These are phyloP conservation scores for Yponomeuta evonymella DNA, from an alignment of 2,888 invertebrate species.

Conservation along the genomic window DNA sequence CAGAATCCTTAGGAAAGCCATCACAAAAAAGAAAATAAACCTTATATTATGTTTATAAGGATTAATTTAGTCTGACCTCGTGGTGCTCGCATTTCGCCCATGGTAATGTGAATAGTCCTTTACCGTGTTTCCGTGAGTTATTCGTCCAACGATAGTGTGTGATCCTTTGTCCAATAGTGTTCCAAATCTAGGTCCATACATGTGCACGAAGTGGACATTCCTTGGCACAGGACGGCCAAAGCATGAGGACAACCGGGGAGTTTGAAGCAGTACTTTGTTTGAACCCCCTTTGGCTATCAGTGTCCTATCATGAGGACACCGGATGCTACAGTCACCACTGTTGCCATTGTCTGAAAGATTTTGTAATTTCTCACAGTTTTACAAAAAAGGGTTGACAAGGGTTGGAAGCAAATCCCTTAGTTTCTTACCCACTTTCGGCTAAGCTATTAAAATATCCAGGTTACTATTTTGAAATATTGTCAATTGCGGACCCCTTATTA, in stretches of 20 bases:
- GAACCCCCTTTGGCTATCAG: conserved; percentile 52
- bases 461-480: too few relatives aligned
- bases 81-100: background rate
- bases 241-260: conserved; percentile 49
- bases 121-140: conserved; percentile 48
- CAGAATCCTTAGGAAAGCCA: too few relatives aligned
- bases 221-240: conserved; percentile 42
- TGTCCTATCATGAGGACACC: conserved; percentile 62
- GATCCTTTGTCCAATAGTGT: conserved; percentile 54
- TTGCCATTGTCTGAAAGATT: background rate
- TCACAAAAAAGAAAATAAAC: background rate
- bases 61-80: background rate
- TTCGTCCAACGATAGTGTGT: conserved; percentile 51
- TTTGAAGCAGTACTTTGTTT: conserved; percentile 48
- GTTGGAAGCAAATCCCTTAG: too few relatives aligned
- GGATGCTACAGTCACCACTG: conserved; percentile 40
- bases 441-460: too few relatives aligned
- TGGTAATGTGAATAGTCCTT: conserved; percentile 21
- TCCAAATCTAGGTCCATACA: conserved; percentile 62
- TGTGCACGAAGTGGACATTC: conserved; percentile 42
- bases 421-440: too few relatives aligned
- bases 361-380: too few relatives aligned
- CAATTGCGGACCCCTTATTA: too few relatives aligned
- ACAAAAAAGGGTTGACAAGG: too few relatives aligned
- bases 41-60: background rate